Evolutionary conservation across 2,113 vertebrate genomes (phyloP), one percentile per base, ranked within the genome.

Genomic region (Sceloporus undulatus): DNA sequence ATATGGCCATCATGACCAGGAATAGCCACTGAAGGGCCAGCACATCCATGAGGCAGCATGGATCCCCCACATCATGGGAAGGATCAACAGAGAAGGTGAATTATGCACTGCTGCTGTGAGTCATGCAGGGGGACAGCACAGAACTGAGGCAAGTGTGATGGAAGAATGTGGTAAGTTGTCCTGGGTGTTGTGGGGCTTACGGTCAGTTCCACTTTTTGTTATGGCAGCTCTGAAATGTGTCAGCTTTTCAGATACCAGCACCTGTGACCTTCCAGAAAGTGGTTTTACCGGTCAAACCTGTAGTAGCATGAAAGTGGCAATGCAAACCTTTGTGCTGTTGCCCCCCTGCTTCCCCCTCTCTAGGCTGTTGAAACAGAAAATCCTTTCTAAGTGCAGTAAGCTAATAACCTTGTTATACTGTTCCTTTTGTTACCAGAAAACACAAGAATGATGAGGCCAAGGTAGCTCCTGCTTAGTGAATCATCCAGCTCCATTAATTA

Each of bases 211-310:
- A 2, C 3, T 65, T 65, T 82, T 40, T 65, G 38, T 54, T n/a
- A 80, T 34, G 34, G 34, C 54, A 21, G 10, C 62, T 82, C 40
- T 65, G 40, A 66, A 27, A 42, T 82, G 34, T 14, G 34, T 5
- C 34, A 14, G 71, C 14, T 48, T 82, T 68, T 16, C 66, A 29
- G 66, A 23, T 38, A 40, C 21, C 75, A 77, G n/a, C 62, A 82
- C 62, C 62, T 68, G 23, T 66, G 27, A 27, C 80, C 16, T 68
- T 40, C 62, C 14, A 48, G 40, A 82, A 82, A 66, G 80, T 82
- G 80, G 62, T 82, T 82, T 68, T 82, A 82, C 66, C 40, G 48
- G 80, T 81, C 59, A 65, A 23, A 29, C 62, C 27, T 29, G 80
- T 68, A 82, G 62, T 68, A 82, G 42, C 29, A 27, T 82, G 38